Evolutionary conservation across 2,888 invertebrate species (phyloP), one percentile per base, ranked within the genome.

Genomic region (Spicauda simplicius): DNA sequence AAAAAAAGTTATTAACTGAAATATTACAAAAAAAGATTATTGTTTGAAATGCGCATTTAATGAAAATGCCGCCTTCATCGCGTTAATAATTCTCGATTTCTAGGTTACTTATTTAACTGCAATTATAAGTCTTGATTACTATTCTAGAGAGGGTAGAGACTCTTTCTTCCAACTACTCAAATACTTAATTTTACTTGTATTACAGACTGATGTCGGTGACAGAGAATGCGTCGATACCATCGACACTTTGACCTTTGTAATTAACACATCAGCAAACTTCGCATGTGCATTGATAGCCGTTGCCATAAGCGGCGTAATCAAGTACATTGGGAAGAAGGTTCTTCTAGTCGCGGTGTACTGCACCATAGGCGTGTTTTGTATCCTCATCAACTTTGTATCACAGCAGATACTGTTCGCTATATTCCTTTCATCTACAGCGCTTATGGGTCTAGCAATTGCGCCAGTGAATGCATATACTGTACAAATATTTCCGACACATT

Each of bases 391-490:
- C 73, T 86, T 91, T 63, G 86, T 90, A 11, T 88, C 85, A 0
- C 75, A 90, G 63, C 78, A 85, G 56, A 78, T 88, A 70, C 10
- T 88, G 18, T 91, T 91, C 57, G 89, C 92, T 0, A 80, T 86
- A 14, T 76, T 91, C 0, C 70, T 93, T 33, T 88, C 91, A 0
- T 79, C 88, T 0, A 70, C 91, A 8, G 88, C 89, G 6, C 69
- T 93, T 0, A 77, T 84, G 71, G 91, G 84, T 0, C 70, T 92
- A 1, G 82, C 80, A 0, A 85, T 93, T 53, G 93, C 93, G 0
- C 90, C 93, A 0, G 79, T 92, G 0, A 93, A 92, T 70, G 91
- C 93, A 0, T 93, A 82, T 72, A 83, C 88, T 55, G 90, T 93
- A 6, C 87, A 89, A 71, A 86, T 92, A 65, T 93, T 93, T 59